phyloP scores from a whole-genome alignment of 2,113 vertebrate genomes.

The Rhineura floridana region DNA sequence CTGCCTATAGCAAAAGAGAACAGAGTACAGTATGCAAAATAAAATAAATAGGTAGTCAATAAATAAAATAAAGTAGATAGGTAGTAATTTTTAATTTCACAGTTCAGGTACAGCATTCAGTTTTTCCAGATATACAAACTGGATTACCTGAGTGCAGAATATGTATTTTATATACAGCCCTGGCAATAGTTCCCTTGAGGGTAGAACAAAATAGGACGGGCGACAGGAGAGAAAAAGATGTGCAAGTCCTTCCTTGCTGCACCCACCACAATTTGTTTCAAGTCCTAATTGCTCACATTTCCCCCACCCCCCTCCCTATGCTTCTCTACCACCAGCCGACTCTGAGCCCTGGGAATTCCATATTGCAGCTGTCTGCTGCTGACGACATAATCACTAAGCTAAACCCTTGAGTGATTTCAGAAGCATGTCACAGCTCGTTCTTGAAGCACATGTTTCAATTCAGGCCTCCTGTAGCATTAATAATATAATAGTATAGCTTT shows the following conservation, averaged over 20 bases:
- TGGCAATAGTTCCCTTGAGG: neutral
- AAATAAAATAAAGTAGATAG: too few relatives aligned
- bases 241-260: neutral
- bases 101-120: neutral
- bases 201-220: neutral
- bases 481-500: conserved; percentile 6
- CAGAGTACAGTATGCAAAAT: too few relatives aligned
- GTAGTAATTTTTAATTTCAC: neutral
- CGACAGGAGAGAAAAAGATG: neutral
- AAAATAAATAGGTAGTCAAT: too few relatives aligned
- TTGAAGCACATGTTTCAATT: conserved; percentile 39
- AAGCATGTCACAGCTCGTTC: conserved; percentile 41
- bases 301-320: neutral
- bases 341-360: conserved; percentile 27
- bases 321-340: neutral
- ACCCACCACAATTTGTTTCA: neutral
- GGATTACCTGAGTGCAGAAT: neutral
- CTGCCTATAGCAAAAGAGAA: neutral
- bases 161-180: neutral
- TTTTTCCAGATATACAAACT: neutral
- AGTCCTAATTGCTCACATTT: neutral
- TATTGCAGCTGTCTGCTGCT: conserved; percentile 27
- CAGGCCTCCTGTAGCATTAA: conserved; percentile 12
- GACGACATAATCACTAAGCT: neutral
- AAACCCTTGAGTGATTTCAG: conserved; percentile 32